A percentile compares a stretch with the other conserved stretches of the same genome.
Conservation (phyloP, 1,140 invertebrate species). For the Gryon sp. region DNA sequence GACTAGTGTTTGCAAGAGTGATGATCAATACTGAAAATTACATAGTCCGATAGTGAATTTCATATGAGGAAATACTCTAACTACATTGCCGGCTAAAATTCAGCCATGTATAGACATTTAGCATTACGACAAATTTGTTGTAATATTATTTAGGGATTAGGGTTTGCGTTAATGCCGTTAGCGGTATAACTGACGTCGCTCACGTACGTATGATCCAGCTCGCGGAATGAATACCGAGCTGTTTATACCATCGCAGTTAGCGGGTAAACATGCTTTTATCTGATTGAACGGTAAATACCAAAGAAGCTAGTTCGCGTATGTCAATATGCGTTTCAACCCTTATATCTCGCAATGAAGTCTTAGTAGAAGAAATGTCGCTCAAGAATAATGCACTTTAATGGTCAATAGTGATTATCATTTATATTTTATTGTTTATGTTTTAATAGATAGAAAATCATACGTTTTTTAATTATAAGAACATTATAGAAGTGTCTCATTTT, state of each 20-base stretch:
- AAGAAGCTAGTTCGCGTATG: neutral
- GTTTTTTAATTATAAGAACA: too few relatives aligned
- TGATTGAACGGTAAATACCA: neutral
- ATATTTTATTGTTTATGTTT: too few relatives aligned
- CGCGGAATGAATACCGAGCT: neutral
- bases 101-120: conserved; percentile 8
- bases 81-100: conserved; percentile 2
- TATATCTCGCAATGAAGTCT: neutral
- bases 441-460: too few relatives aligned
- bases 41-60: conserved; percentile 55
- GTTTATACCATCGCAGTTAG: conserved; percentile 2
- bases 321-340: conserved; percentile 5
- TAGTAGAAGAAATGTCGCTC: neutral
- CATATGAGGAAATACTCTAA: conserved; percentile 41
- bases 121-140: conserved; percentile 18
- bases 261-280: conserved; percentile 13
- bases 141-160: conserved; percentile 39
- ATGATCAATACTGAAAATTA: conserved; percentile 61
- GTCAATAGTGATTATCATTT: too few relatives aligned
- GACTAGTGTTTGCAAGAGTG: conserved; percentile 52
- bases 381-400: too few relatives aligned
- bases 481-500: too few relatives aligned
- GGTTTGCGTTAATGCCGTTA: neutral
- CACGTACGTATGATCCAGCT: too few relatives aligned
- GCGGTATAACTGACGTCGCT: neutral